These are phyloP conservation scores for Atlantisia rogersi DNA, from an alignment of 2,113 vertebrate genomes.

Conservation along the genomic window DNA sequence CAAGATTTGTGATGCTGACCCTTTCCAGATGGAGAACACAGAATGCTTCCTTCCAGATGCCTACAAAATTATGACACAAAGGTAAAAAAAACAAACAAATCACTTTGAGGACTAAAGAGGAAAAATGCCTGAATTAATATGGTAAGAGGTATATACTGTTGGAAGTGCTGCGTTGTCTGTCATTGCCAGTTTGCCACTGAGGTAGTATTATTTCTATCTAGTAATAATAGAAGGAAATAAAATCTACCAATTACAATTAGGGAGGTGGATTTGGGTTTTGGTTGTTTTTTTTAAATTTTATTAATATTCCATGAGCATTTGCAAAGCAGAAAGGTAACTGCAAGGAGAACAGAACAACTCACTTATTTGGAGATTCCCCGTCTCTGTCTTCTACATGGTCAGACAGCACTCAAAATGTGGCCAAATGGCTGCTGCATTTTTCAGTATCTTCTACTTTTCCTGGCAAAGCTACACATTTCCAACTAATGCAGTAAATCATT, in stretches of 20 bases:
- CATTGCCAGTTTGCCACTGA: neutral
- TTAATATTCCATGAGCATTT: neutral
- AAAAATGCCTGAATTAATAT: neutral
- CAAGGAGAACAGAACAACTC: neutral
- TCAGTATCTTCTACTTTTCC: neutral
- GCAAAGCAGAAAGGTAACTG: neutral
- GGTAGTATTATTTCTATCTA: neutral
- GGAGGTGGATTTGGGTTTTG: neutral
- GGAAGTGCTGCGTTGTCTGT: neutral
- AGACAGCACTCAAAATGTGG: neutral
- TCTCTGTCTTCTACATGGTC: neutral
- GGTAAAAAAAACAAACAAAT: slow-evolving; percentile 73
- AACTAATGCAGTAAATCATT: neutral
- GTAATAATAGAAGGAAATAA: neutral
- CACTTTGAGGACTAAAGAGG: neutral
- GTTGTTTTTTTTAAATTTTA: neutral
- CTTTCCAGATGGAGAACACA: slow-evolving; percentile 99
- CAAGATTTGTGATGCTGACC: slow-evolving; percentile 99
- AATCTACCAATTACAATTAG: neutral
- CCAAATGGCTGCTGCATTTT: neutral
- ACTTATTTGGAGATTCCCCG: neutral
- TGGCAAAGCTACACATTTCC: neutral
- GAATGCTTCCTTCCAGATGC: slow-evolving; percentile 99
- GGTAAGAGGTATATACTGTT: neutral
- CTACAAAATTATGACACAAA: slow-evolving; percentile 99